Conservation (phyloP, 2,797 vertebrate genomes). For the Siniperca scherzeri region DNA sequence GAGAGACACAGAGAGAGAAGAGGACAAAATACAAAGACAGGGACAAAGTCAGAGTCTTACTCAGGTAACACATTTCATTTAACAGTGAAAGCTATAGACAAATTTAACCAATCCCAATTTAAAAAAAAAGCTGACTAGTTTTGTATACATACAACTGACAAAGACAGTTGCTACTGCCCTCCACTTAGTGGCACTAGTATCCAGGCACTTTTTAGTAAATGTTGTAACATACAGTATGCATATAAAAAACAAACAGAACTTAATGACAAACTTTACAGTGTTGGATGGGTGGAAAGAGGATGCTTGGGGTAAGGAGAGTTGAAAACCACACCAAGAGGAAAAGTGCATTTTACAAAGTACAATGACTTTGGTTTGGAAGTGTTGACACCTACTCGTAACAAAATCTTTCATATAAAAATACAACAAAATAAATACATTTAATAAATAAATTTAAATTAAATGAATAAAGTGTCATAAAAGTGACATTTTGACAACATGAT, state of each 20-base stretch:
- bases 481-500: not conserved
- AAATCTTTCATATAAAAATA: not conserved
- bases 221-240: not conserved
- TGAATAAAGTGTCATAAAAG: not conserved
- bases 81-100: not conserved
- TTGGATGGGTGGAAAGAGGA: constrained; percentile 48
- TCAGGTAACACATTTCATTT: not conserved
- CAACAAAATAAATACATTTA: not conserved
- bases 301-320: constrained; percentile 33
- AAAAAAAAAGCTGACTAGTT: not conserved
- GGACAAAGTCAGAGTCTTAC: constrained; percentile 32
- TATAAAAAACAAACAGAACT: constrained; percentile 4
- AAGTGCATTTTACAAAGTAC: not conserved
- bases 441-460: not conserved
- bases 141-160: constrained; percentile 6
- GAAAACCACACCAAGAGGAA: not conserved
- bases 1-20: constrained; percentile 19
- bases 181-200: constrained; percentile 8
- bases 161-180: not conserved
- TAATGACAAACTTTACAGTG: constrained; percentile 4
- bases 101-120: not conserved
- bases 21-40: constrained; percentile 10
- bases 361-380: not conserved
- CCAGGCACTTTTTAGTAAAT: constrained; percentile 11
- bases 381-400: not conserved